These are phyloP conservation scores for Anolis carolinensis DNA, from an alignment of 2,113 vertebrate species.

Conservation along the genomic window DNA sequence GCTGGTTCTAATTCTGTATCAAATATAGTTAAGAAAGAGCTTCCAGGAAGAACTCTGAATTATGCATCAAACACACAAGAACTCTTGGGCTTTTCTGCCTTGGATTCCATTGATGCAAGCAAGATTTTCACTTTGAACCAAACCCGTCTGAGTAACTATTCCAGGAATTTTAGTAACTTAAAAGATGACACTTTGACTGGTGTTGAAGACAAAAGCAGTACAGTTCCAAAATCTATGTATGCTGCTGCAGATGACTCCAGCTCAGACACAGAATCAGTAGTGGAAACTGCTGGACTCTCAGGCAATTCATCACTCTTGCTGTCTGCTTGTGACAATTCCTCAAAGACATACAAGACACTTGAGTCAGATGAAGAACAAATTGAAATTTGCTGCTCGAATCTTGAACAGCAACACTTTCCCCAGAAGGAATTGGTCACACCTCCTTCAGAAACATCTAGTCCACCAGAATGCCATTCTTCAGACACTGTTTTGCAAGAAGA, in stretches of 20 bases:
- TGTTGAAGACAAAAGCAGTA: constrained; percentile 37
- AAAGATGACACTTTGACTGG: constrained; percentile 67
- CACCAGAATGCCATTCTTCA: accelerated
- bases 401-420: accelerated
- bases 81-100: constrained; percentile 69
- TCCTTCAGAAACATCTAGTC: background rate
- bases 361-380: constrained; percentile 87
- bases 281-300: constrained; percentile 52
- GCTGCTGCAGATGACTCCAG: constrained; percentile 80
- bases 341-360: constrained; percentile 22
- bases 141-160: constrained; percentile 84
- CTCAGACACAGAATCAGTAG: constrained; percentile 79
- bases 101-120: constrained; percentile 75
- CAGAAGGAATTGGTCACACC: constrained; percentile 7
- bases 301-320: constrained; percentile 32
- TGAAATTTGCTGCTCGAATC: constrained; percentile 77
- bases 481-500: constrained; percentile 32
- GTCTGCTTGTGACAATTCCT: background rate
- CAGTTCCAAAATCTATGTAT: constrained; percentile 76
- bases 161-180: constrained; percentile 80
- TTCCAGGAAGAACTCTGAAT: constrained; percentile 35
- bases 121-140: constrained; percentile 80
- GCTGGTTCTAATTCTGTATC: background rate
- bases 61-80: constrained; percentile 47
- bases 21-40: background rate